A percentile compares a stretch with the other conserved stretches of the same genome.
These are phyloP conservation scores for Lepidocolaptes lacrymiger DNA, from an alignment of 2,797 vertebrate genomes.

Conservation along the genomic window DNA sequence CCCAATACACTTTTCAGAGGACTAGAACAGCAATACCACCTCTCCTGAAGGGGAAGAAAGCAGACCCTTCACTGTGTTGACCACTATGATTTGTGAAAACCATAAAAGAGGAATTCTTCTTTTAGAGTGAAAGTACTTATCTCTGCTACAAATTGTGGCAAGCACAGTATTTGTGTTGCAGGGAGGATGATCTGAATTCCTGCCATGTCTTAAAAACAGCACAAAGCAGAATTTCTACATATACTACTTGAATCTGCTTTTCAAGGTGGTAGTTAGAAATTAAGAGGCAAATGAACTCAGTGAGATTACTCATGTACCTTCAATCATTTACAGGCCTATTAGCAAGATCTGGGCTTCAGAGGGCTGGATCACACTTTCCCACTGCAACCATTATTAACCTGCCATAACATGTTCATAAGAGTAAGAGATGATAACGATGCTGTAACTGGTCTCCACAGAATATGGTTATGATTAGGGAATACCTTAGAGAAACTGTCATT, in stretches of 20 bases:
- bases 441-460: slow-evolving; percentile 16
- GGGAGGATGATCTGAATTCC: neutral
- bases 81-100: neutral
- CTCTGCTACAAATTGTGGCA: neutral
- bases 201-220: neutral
- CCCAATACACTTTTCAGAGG: neutral
- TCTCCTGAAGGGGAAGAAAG: neutral
- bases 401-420: neutral
- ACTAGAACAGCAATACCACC: neutral
- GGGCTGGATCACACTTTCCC: neutral
- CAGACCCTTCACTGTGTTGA: neutral
- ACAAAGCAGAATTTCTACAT: neutral
- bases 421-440: neutral
- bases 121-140: neutral
- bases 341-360: neutral
- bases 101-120: neutral
- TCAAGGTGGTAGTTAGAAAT: neutral
- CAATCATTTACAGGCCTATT: slow-evolving; percentile 21
- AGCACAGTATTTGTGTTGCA: neutral
- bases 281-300: neutral
- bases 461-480: neutral
- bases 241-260: neutral
- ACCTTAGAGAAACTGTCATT: neutral
- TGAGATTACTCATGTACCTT: neutral
- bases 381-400: slow-evolving; percentile 26